phyloP scores from a whole-genome alignment of 2,888 invertebrate species.

The Thereva nobilitata region DNA sequence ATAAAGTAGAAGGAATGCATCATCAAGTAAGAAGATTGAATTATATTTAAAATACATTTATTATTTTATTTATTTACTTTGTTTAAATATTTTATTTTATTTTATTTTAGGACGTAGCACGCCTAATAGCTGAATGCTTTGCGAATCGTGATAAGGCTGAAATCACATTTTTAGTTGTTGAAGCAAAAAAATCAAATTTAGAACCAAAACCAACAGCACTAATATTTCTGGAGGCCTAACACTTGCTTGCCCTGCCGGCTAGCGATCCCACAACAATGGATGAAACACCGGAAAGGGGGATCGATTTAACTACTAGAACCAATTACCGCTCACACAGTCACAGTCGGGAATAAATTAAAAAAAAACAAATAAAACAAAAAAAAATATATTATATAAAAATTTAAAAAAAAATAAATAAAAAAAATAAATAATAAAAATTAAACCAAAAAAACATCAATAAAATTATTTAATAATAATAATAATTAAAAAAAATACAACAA shows the following conservation, averaged over 20 bases:
- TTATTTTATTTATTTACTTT: constrained; percentile 7
- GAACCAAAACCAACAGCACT: constrained; percentile 90
- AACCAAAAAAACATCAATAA: neutral
- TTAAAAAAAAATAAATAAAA: neutral
- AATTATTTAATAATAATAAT: too few relatives aligned
- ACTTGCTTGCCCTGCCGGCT: constrained; percentile 86
- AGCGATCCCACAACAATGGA: constrained; percentile 60
- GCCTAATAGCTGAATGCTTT: constrained; percentile 91
- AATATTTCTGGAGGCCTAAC: constrained; percentile 91
- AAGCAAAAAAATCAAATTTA: constrained; percentile 88
- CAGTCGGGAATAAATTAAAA: constrained; percentile 23
- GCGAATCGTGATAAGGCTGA: constrained; percentile 83
- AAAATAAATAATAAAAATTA: constrained; percentile 9
- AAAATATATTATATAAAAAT: constrained; percentile 9
- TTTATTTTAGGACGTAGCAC: constrained; percentile 72
- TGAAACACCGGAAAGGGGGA: constrained; percentile 52
- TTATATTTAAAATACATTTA: neutral
- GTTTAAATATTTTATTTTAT: constrained; percentile 10
- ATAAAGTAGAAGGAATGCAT: constrained; percentile 75
- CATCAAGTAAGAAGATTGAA: constrained; percentile 64
- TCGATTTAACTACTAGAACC: constrained; percentile 54
- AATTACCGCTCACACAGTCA: constrained; percentile 54
- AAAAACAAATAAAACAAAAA: constrained; percentile 18
- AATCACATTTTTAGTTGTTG: constrained; percentile 91
- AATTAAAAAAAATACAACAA: too few relatives aligned